Evolutionary conservation across 2,113 vertebrate species (phyloP).

Genomic region (Oreochromis tanganicae): DNA sequence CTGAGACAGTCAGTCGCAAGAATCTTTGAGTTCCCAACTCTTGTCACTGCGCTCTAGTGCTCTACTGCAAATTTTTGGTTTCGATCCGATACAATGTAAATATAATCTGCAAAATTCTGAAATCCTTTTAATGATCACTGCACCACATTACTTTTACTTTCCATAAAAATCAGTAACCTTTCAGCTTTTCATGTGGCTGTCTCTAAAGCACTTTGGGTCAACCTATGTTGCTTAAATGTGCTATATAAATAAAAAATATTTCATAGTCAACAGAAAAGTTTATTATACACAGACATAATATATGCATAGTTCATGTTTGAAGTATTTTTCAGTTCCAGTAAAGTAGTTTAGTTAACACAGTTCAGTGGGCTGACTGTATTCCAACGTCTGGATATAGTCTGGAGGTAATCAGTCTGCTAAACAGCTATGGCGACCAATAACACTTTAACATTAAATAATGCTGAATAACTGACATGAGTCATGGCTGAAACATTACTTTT

Average conservation of each 20-base stretch:
- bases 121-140: background rate
- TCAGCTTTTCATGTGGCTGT: background rate
- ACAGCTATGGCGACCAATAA: background rate
- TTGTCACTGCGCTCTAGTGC: background rate
- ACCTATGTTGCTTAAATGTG: background rate
- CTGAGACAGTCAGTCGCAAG: background rate
- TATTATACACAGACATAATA: background rate
- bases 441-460: background rate
- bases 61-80: background rate
- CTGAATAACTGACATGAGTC: background rate
- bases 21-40: background rate
- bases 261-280: background rate
- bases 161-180: background rate
- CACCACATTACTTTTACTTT: background rate
- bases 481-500: background rate
- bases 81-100: background rate
- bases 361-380: background rate
- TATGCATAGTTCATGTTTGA: background rate
- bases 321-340: background rate
- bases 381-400: background rate
- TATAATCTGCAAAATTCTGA: background rate
- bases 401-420: background rate
- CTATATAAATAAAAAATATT: accelerated
- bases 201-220: background rate
- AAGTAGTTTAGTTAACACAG: background rate